phyloP scores from a whole-genome alignment of 2,888 invertebrate genomes.

The Calliscelio sp. region DNA sequence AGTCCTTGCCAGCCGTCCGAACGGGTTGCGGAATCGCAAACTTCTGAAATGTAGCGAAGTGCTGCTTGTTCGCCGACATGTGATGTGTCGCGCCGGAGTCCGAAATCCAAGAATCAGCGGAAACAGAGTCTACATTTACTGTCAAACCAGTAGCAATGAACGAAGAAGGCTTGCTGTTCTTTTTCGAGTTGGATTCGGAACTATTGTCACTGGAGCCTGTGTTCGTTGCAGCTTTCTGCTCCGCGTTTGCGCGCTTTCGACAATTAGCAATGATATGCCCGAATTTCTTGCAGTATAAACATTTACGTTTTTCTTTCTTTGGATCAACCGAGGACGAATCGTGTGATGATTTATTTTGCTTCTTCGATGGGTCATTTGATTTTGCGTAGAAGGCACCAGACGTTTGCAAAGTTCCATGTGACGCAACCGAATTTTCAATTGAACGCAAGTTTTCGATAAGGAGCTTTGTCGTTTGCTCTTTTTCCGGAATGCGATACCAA shows the following conservation, averaged over 20 bases:
- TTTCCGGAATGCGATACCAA: conserved; percentile 72
- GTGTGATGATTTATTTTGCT: conserved; percentile 17
- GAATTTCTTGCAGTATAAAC: conserved; percentile 70
- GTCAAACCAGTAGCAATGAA: conserved; percentile 59
- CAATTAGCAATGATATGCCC: conserved; percentile 68
- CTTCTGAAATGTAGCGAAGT: conserved; percentile 52
- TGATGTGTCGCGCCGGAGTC: conserved; percentile 66
- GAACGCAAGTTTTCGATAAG: conserved; percentile 69
- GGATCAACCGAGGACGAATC: neutral
- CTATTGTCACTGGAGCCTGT: neutral
- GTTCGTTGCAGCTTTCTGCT: conserved; percentile 24
- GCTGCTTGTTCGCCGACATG: conserved; percentile 63
- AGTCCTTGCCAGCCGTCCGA: conserved; percentile 59
- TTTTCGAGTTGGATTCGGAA: neutral
- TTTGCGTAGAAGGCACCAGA: conserved; percentile 65
- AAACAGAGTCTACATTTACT: conserved; percentile 54
- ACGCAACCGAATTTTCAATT: conserved; percentile 63
- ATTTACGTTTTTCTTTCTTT: conserved; percentile 67
- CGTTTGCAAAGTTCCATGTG: conserved; percentile 35
- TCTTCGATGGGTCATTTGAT: conserved; percentile 11
- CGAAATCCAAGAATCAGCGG: conserved; percentile 71
- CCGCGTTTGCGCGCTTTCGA: conserved; percentile 41
- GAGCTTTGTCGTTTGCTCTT: conserved; percentile 71
- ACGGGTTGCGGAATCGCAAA: conserved; percentile 60
- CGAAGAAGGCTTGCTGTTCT: conserved; percentile 10